phyloP scores from a whole-genome alignment of 2,113 vertebrate genomes.

The Platanista minor region DNA sequence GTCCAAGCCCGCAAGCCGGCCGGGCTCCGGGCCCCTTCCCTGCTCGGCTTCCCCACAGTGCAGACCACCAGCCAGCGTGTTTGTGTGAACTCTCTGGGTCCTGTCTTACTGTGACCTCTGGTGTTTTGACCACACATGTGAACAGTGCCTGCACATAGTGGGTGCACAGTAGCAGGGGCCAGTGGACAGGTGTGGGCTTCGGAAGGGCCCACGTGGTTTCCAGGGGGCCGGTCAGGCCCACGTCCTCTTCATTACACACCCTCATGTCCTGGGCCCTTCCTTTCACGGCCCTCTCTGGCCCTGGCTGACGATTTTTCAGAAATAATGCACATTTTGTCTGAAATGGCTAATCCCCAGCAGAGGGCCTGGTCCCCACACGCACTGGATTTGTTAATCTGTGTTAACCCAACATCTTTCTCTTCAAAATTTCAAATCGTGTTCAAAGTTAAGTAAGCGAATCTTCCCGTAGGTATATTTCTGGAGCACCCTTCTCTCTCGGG shows the following conservation, averaged over 20 bases:
- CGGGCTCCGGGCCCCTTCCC: not conserved
- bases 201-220: not conserved
- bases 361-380: not conserved
- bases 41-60: not conserved
- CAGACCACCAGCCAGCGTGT: not conserved
- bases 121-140: accelerated
- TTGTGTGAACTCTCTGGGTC: not conserved
- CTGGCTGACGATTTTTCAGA: not conserved
- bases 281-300: accelerated
- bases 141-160: not conserved
- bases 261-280: not conserved
- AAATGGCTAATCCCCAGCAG: not conserved
- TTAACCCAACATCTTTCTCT: not conserved
- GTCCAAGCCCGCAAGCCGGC: not conserved
- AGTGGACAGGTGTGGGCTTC: accelerated
- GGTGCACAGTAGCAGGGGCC: not conserved
- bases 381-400: not conserved
- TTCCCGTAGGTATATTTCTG: not conserved
- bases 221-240: not conserved
- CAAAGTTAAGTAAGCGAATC: not conserved
- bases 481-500: not conserved
- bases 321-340: not conserved
- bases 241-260: accelerated
- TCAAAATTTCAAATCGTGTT: not conserved
- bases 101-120: not conserved